Conservation (phyloP, 2,888 invertebrate species). For the Agonopterix subpropinquella region DNA sequence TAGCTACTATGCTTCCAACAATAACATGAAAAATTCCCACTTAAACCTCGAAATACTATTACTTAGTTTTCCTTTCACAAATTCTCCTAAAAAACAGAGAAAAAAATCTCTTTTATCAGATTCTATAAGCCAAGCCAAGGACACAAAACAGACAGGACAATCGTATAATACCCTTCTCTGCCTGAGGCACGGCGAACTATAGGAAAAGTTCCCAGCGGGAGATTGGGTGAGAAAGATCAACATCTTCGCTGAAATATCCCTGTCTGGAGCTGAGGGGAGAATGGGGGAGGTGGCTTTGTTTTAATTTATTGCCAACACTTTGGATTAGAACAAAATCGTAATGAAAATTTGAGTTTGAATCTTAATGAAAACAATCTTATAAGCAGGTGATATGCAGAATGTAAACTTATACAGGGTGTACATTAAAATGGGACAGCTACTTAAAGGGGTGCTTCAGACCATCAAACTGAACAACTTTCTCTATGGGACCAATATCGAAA, state of each 20-base stretch:
- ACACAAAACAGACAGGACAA: constrained; percentile 1
- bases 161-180: not conserved
- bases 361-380: not conserved
- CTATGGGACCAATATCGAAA: too few species aligned
- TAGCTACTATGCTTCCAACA: too few species aligned
- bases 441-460: too few species aligned
- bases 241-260: constrained; percentile 14
- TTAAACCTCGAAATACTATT: too few species aligned
- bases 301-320: not conserved
- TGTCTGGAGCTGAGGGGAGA: too few species aligned
- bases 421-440: too few species aligned
- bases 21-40: too few species aligned
- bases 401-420: too few species aligned
- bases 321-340: not conserved
- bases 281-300: not conserved
- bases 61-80: too few species aligned
- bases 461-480: too few species aligned
- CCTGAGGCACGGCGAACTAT: constrained; percentile 1
- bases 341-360: not conserved
- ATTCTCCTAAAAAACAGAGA: too few species aligned
- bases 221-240: constrained; percentile 28
- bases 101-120: not conserved
- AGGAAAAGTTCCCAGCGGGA: constrained; percentile 22
- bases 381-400: too few species aligned
- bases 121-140: not conserved